Base-by-base conservation (phyloP, 2,888 invertebrate species). In the Chouioia cunea region DNA sequence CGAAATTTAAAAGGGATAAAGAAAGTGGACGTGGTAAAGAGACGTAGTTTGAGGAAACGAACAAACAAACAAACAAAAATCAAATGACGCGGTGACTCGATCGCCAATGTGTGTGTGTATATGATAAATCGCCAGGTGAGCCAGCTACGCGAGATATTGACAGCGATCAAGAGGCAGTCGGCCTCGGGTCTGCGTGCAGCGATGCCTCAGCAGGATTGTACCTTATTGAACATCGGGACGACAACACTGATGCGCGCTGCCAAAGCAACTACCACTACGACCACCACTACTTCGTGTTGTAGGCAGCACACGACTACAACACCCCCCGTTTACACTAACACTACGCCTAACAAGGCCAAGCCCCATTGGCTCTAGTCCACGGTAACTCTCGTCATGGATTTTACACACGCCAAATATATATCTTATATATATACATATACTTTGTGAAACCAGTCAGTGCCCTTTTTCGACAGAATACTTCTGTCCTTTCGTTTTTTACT, bases 371-470 rank as follows among this genome's bases (percentile, higher is more conserved):
- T 85, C 80, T 85, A 85, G 83, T 79, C 80, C 81, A 85, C 85
- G 85, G 85, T 85, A 85, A 85, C 85, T 84, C 85, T 83, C 81
- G 83, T 83, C 85, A 85, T 85, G 84, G 84, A 84, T 84, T 85
- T 85, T 83, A 74, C 74, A 71, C 18, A 47, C 10, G 36, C 36
- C 36, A 36, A 36, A 4, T 36, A 36, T 36, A n/a, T n/a, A n/a
- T 36, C 6, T 36, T 36, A 36, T 27, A 27, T 27, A 4, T 27
- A 27, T 27, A 27, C 2, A 36, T 36, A 36, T 36, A 36, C 12
- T 36, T 36, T 12, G n/a, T n/a, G n/a, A n/a, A 36, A 36, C 36
- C 36, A 36, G 6, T 36, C 10, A 10, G 36, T 12, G 36, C 36
- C 36, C 36, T 10, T 36, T 52, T 20, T 43, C 14, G 47, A 54